Evolutionary conservation across 2,113 vertebrate genomes (phyloP), one percentile per base, ranked within the genome.

Genomic region (Oceanites oceanicus): DNA sequence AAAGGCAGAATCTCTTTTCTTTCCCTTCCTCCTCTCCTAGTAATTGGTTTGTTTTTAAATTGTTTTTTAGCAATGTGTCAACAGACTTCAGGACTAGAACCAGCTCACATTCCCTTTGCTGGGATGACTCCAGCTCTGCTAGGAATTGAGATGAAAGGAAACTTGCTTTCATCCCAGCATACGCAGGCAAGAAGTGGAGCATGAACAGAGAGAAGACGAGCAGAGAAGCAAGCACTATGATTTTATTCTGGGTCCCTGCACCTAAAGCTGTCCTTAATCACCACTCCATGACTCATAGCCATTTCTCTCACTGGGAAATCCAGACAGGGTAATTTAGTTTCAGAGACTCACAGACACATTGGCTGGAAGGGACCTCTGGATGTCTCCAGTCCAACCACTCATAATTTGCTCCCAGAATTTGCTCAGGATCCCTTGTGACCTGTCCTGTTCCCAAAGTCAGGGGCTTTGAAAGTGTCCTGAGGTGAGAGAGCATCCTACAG

Each of bases 101-200:
- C 1, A 0, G 53, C 90, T 88, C 87, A 20, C 66, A n/a, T 92
- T 96, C 94, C 94, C 92, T 95, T 95, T 94, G 87, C 96, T 96
- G 94, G 94, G 93, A 96, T 5, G 7, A 90, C 70, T 90, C 84
- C 79, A 58, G 66, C 84, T 96, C 91, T 96, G 93, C 93, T 82
- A 97, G 94, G 96, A 97, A 96, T 79, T 96, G 87, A 96, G 92
- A 97, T 96, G 86, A 97, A 96, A 96, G 85, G 50, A 78, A 95
- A 79, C 49, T 95, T 95, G 87, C 87, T 96, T 96, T 96, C 81
- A 96, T 76, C 90, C 92, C 66, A 76, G 81, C 81, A 49, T 90
- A 96, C 75, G 66, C 85, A 94, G 93, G 77, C 92, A 94, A 96
- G 93, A 97, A 96, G 81, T 82, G 77, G 96, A 95, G 94, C 93